Conservation (phyloP, 2,797 vertebrate species). For the Rhabdomys pumilio region DNA sequence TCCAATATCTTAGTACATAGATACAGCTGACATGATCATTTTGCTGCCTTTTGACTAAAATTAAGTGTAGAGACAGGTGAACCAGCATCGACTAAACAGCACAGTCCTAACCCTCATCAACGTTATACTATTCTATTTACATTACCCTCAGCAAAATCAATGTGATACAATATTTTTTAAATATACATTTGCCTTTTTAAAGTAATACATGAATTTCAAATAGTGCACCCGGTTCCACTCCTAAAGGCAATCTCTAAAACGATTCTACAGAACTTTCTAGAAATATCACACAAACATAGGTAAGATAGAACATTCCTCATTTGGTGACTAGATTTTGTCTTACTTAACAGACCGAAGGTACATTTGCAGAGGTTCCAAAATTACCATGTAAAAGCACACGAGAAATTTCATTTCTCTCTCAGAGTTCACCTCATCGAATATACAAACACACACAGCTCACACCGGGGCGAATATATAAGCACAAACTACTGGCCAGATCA, state of each 20-base stretch:
- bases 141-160: neutral
- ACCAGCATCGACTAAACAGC: neutral
- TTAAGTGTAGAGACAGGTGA: neutral
- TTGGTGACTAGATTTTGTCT: slow-evolving; percentile 7
- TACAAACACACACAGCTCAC: neutral
- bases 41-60: neutral
- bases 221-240: neutral
- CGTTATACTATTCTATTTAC: neutral
- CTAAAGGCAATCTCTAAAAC: slow-evolving; percentile 36
- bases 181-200: neutral
- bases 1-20: neutral
- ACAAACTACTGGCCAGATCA: neutral
- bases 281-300: neutral
- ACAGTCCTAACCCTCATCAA: neutral
- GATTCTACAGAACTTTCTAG: neutral
- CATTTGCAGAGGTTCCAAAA: slow-evolving; percentile 48
- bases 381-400: neutral
- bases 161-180: neutral
- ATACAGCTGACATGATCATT: neutral
- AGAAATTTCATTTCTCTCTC: slow-evolving; percentile 30
- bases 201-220: neutral
- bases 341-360: slow-evolving; percentile 46
- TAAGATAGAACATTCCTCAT: neutral
- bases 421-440: neutral
- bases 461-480: neutral